Conservation (phyloP, 1,140 invertebrate genomes). For the Formica exsecta region DNA sequence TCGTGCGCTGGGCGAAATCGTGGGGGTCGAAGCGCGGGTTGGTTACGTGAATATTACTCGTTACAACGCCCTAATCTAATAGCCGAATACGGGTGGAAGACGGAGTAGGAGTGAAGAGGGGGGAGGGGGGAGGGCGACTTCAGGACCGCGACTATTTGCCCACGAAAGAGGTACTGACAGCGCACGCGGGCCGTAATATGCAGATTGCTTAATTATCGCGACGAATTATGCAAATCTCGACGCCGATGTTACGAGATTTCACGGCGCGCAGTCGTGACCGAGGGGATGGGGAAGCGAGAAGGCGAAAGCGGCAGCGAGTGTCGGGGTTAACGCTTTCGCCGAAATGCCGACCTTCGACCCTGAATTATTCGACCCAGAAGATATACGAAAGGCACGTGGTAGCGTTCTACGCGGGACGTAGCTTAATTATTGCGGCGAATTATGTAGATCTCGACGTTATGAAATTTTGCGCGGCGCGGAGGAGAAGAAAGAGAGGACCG, state of each 20-base stretch:
- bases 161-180: conserved; percentile 71
- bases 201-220: conserved; percentile 82
- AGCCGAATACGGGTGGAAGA: conserved; percentile 62
- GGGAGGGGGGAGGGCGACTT: conserved; percentile 43
- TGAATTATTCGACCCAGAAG: conserved; percentile 74
- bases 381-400: conserved; percentile 62
- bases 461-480: conserved; percentile 68
- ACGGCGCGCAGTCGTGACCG: conserved; percentile 35
- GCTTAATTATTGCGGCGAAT: conserved; percentile 81
- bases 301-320: conserved; percentile 37
- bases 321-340: conserved; percentile 66
- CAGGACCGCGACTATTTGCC: conserved; percentile 71
- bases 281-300: conserved; percentile 41
- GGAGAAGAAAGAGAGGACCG: conserved; percentile 9
- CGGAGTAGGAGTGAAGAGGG: conserved; percentile 24
- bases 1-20: neutral
- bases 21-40: conserved; percentile 34
- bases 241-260: conserved; percentile 77
- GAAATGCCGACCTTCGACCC: conserved; percentile 61
- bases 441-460: conserved; percentile 78
- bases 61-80: conserved; percentile 75
- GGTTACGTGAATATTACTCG: conserved; percentile 75
- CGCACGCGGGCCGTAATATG: conserved; percentile 77
- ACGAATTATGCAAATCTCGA: conserved; percentile 80
- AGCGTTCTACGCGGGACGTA: conserved; percentile 78